Evolutionary conservation across 2,888 invertebrate genomes (phyloP), one percentile per base, ranked within the genome.

Genomic region (Ornithoptera priamus): DNA sequence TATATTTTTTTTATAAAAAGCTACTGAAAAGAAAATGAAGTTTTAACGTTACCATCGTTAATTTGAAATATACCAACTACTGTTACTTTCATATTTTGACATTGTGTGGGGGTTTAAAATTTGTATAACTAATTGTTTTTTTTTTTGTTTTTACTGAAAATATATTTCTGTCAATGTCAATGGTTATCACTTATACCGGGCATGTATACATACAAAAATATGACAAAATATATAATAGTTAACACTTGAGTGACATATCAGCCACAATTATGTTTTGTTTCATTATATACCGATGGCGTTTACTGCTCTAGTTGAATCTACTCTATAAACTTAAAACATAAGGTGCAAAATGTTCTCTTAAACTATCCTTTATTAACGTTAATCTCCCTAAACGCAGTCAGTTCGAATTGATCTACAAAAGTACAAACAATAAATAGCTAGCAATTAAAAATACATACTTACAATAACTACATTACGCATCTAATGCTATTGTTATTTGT

Each of bases 381-480:
- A 89, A 89, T 89, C 88, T 88, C 87, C 85, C 86, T 88, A 87
- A 82, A 81, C 85, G 84, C 88, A 89, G 89, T 91, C 90, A 85
- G 86, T 85, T 88, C 85, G 83, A 86, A 87, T 87, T 87, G 83
- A 86, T 86, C 88, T 89, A 90, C 85, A 85, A 85, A 84, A 83
- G 77, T 86, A 86, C 80, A 85, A 85, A 85, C 76, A 87, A 89
- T 86, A 89, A 88, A 87, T 88, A 86, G 84, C 82, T 85, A 87
- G 80, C 81, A 81, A 82, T 78, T 86, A 84, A 81, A 84, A 78
- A 81, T 79, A 80, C 76, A 85, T 84, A 85, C 79, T 72, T 84
- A 86, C 81, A 84, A 82, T 83, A 79, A 80, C 80, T 84, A 86
- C 81, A 84, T 80, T 46, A 46, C 46, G 81, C 80, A 61, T 77